Evolutionary conservation across 2,113 vertebrate species (phyloP).

Genomic region (Micromys minutus): DNA sequence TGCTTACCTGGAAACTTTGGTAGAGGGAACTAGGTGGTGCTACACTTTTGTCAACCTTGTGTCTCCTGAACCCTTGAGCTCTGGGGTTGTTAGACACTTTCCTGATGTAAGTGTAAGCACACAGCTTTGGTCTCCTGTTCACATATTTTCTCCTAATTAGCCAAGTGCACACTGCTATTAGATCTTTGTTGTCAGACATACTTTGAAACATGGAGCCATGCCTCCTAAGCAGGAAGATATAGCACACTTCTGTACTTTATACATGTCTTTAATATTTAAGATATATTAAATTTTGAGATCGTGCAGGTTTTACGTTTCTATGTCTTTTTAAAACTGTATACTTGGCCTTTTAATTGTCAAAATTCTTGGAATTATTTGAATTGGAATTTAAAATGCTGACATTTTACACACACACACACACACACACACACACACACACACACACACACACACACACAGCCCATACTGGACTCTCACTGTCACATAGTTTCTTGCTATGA

Average conservation of each 20-base stretch:
- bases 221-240: neutral
- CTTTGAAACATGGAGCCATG: neutral
- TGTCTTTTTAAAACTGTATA: neutral
- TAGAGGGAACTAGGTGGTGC: slow-evolving; percentile 88
- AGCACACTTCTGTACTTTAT: neutral
- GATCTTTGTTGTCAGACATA: slow-evolving; percentile 6
- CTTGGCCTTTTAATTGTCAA: neutral
- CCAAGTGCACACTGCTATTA: neutral
- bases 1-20: slow-evolving; percentile 75
- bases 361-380: neutral
- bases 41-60: slow-evolving; percentile 87
- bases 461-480: neutral
- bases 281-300: neutral
- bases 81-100: slow-evolving; percentile 65
- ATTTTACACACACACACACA: neutral
- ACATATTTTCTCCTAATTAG: neutral
- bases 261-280: slow-evolving; percentile 25
- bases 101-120: neutral
- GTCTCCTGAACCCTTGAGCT: slow-evolving; percentile 76
- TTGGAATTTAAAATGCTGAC: slow-evolving; percentile 13
- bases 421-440: no score
- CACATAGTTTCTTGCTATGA: neutral
- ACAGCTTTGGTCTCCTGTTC: neutral
- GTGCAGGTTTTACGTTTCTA: neutral
- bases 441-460: no score